Evolutionary conservation across 1,140 invertebrate species (phyloP), one percentile per base, ranked within the genome.

Genomic region (Vanessa tameamea): DNA sequence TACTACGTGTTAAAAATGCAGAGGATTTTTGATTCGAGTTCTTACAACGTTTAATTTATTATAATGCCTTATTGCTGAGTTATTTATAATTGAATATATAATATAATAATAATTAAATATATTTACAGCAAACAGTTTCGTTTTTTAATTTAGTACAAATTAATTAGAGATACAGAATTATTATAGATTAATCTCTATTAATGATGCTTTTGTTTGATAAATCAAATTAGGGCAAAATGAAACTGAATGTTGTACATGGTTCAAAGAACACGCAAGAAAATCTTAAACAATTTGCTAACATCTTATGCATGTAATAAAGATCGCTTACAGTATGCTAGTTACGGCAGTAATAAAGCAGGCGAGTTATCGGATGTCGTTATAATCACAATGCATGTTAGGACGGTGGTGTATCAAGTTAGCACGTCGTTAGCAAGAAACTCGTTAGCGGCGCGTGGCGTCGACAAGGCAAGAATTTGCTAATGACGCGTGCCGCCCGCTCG

Each of bases 391-490:
- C 82, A 84, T 72, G 78, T 77, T 77, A 74, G 72, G 73, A 75
- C 57, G 71, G 57, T 57, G 79, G 81, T 81, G 86, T 87, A 87
- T 89, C 87, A 83, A 87, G 89, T 91, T 91, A 88, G 88, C 87
- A 82, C 87, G 83, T 91, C 86, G 88, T 90, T 90, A 90, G 86
- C 82, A 86, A 83, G 87, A 86, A 85, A 83, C 87, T 90, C 86
- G 88, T 90, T 90, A 90, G 87, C 84, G 86, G 79, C 82, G 85
- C 82, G 82, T 84, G 86, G 79, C 82, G 82, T 77, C 86, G 88
- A 89, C 87, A 90, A 87, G 79, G 83, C 87, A 89, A 89, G 87
- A 89, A 92, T 92, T 89, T 83, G 88, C 84, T 92, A 90, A 92
- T 92, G 90, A 90, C 87, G 85, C 82, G 77, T 82, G 77, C 83